Conservation (phyloP, 2,888 invertebrate genomes). For the Cetonia aurata region DNA sequence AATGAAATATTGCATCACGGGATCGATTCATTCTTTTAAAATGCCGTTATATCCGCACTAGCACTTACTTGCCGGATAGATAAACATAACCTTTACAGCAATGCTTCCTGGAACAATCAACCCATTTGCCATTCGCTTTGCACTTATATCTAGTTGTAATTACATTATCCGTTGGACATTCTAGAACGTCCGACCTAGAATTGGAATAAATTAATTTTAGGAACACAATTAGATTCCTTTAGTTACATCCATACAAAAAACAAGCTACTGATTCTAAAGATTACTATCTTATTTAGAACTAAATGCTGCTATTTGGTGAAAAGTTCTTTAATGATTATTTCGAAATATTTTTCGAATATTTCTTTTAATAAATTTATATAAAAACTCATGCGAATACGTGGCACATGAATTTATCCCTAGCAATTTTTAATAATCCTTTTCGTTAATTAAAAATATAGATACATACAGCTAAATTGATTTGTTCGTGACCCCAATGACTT, state of each 20-base stretch:
- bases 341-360: too few relatives aligned
- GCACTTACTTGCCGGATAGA: constrained; percentile 71
- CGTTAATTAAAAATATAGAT: too few relatives aligned
- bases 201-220: background rate
- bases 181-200: constrained; percentile 61
- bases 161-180: constrained; percentile 74
- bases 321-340: too few relatives aligned
- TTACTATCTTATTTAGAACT: too few relatives aligned
- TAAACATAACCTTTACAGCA: constrained; percentile 75
- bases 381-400: too few relatives aligned
- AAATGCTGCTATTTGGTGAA: too few relatives aligned
- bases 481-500: too few relatives aligned
- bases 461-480: too few relatives aligned
- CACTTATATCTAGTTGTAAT: constrained; percentile 74
- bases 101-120: constrained; percentile 73
- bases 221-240: background rate
- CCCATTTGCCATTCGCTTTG: constrained; percentile 70
- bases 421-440: too few relatives aligned
- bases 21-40: background rate
- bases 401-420: too few relatives aligned
- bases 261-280: too few relatives aligned
- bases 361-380: too few relatives aligned
- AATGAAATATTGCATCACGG: background rate
- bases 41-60: background rate
- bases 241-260: background rate